These are phyloP conservation scores for Xestia rhomboidea DNA, from an alignment of 2,888 invertebrate species.

Conservation along the genomic window DNA sequence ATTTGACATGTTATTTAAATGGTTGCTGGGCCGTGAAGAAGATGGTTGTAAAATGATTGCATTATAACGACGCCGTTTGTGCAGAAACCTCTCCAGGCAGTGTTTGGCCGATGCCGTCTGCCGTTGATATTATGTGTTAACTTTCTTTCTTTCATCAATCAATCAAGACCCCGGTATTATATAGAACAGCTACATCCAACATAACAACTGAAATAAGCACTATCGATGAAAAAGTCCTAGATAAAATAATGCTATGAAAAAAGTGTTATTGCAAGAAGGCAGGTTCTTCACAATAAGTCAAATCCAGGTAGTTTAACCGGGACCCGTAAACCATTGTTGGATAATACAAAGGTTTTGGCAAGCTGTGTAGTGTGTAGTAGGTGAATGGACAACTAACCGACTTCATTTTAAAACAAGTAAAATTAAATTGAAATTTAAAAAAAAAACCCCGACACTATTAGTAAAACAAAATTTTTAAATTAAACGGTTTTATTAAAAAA, in stretches of 20 bases:
- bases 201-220: not conserved
- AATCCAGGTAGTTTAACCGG: not conserved
- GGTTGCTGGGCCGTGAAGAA: too few relatives aligned
- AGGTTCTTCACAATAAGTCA: not conserved
- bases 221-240: not conserved
- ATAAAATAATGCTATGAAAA: not conserved
- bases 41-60: too few relatives aligned
- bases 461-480: too few relatives aligned
- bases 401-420: not conserved
- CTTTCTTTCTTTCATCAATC: not conserved
- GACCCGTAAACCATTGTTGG: slow-evolving; percentile 1
- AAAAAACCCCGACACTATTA: too few relatives aligned
- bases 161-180: not conserved
- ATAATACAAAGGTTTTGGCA: not conserved
- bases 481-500: too few relatives aligned
- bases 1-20: not conserved
- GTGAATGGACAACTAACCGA: not conserved
- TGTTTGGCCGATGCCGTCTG: not conserved
- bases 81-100: not conserved
- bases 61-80: not conserved
- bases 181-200: not conserved
- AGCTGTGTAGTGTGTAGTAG: not conserved
- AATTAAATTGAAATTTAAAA: too few relatives aligned
- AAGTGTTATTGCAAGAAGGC: not conserved
- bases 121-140: not conserved